These are phyloP conservation scores for Ataeniobius toweri DNA, from an alignment of 2,797 vertebrate species.

Conservation along the genomic window DNA sequence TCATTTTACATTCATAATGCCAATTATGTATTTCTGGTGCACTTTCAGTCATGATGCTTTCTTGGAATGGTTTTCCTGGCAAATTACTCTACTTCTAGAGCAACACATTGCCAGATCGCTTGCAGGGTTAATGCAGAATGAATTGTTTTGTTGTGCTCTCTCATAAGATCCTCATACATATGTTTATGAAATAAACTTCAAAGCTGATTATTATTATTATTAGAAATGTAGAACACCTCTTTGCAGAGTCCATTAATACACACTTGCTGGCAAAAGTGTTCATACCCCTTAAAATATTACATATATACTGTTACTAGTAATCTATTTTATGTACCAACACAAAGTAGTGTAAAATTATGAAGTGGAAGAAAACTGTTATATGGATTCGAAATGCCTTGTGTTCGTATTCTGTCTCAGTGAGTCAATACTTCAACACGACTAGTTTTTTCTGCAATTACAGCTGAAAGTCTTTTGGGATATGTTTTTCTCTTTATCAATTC, in stretches of 20 bases:
- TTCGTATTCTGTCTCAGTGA: background rate
- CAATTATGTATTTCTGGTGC: slow-evolving; percentile 28
- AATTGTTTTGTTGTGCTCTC: slow-evolving; percentile 14
- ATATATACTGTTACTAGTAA: background rate
- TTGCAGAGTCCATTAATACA: too few relatives aligned
- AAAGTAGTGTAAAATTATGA: background rate
- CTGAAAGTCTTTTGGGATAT: background rate
- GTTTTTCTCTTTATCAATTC: background rate
- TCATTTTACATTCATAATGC: slow-evolving; percentile 5
- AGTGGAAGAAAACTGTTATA: background rate
- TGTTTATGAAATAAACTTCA: background rate
- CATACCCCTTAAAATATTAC: background rate
- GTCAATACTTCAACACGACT: background rate
- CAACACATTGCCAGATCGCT: slow-evolving; percentile 12
- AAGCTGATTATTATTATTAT: background rate
- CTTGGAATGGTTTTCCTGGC: background rate
- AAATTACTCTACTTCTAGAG: slow-evolving; percentile 22
- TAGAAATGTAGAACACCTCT: background rate
- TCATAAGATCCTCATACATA: background rate
- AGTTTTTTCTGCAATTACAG: background rate
- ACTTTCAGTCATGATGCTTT: slow-evolving; percentile 15
- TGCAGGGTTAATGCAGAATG: background rate
- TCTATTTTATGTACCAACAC: background rate
- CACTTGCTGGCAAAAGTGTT: background rate
- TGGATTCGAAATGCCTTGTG: background rate